A percentile compares a stretch with the other conserved stretches of the same genome.
phyloP scores from a whole-genome alignment of 30 jellyfish, hydroid and myxozoan genomes.

The Turritopsis dohrnii region DNA sequence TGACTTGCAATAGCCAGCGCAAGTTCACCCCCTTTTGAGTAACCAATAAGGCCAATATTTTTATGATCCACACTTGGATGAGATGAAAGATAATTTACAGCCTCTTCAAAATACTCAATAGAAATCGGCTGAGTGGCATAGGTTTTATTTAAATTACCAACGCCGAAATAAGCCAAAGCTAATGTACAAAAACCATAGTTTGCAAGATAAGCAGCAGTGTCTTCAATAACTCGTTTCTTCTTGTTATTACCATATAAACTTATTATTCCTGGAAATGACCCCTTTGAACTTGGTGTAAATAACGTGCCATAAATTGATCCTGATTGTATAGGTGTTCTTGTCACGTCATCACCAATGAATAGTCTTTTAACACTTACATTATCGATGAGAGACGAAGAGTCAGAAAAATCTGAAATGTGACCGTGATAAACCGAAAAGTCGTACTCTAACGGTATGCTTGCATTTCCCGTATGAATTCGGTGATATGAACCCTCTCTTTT shows the following conservation, averaged over 20 bases:
- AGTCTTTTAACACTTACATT: not conserved
- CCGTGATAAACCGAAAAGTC: not conserved
- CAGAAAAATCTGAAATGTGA: not conserved
- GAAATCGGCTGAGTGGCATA: not conserved
- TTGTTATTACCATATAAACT: slow-evolving; percentile 15
- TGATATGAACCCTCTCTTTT: slow-evolving; percentile 15
- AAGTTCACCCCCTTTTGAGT: slow-evolving; percentile 23
- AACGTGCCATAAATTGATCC: slow-evolving; percentile 58
- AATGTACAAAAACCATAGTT: slow-evolving; percentile 65
- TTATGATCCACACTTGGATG: slow-evolving; percentile 2
- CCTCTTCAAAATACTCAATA: slow-evolving; percentile 38
- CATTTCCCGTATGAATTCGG: not conserved
- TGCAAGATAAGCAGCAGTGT: slow-evolving; percentile 57
- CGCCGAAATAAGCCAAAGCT: slow-evolving; percentile 59
- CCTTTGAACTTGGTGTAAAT: slow-evolving; percentile 43
- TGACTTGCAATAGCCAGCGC: slow-evolving; percentile 25
- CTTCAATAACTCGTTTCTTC: slow-evolving; percentile 42
- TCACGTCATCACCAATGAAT: slow-evolving; percentile 27
- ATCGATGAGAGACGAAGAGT: not conserved
- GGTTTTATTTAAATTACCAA: slow-evolving; percentile 51
- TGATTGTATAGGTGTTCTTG: slow-evolving; percentile 19
- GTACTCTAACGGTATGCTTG: not conserved
- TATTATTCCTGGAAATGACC: slow-evolving; percentile 52
- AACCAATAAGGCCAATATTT: slow-evolving; percentile 26
- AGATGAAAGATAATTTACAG: slow-evolving; percentile 6